Base-by-base conservation (phyloP, 1,140 invertebrate genomes). In the Capitella teleta region DNA sequence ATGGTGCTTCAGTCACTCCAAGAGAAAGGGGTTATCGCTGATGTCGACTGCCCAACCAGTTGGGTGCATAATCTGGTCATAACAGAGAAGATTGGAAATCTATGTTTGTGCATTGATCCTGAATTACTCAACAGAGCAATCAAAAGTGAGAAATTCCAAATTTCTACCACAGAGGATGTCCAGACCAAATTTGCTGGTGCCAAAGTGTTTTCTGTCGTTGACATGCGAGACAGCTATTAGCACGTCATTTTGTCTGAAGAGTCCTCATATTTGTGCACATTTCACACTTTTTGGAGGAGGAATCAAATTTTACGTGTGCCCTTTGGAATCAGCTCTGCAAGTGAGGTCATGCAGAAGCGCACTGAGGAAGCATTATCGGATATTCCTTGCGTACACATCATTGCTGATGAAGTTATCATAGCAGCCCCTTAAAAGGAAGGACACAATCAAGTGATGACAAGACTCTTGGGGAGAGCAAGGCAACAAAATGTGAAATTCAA, bases 401-500 rank as follows among this genome's bases (percentile, higher is more conserved):
- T 47, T 10, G 45, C 45, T 32, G 28, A 47, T 19, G 51, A 52
- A 10, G 10, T 52, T 23, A n/a, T 48, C 12, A 47, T 52, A n/a
- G 21, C 51, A 37, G 44, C 43, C 8, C 0, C 28, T 38, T 8
- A 8, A 18, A 25, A 36, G 14, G 8, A 21, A 12, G 44, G 28
- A 14, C 51, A 47, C 26, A 36, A 52, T 25, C 10, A 1, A 16
- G 47, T 21, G 12, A 19, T 52, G 21, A 14, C 8, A 16, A 47
- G 54, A 50, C 59, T 74, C 6, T 44, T n/a, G n/a, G n/a, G n/a
- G n/a, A n/a, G 59, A 47, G 64, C 64, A n/a, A 54, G 47, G 41
- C 28, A 65, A 48, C 52, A 58, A 45, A 60, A 63, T 55, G 54
- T 74, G n/a, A 63, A 56, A 43, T 61, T 72, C 49, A 72, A 72